phyloP scores from a whole-genome alignment of 2,797 vertebrate species.

The Erpetoichthys calabaricus region DNA sequence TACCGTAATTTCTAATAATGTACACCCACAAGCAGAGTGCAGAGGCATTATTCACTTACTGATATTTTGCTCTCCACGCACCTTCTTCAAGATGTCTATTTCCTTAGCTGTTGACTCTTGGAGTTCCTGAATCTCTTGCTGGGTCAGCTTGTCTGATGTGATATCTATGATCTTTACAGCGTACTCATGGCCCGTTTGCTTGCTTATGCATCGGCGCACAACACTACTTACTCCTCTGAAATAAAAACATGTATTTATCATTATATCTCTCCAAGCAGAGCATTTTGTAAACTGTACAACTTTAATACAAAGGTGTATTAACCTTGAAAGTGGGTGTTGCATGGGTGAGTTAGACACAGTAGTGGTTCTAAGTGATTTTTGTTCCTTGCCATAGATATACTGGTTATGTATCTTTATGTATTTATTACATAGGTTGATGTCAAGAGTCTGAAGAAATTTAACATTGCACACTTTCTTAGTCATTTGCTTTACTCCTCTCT shows the following conservation, averaged over 20 bases:
- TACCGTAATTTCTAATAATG: neutral
- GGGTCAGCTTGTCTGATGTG: constrained; percentile 70
- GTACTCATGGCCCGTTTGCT: constrained; percentile 61
- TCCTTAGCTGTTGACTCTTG: constrained; percentile 75
- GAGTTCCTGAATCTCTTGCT: constrained; percentile 70
- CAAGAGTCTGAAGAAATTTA: too few relatives aligned
- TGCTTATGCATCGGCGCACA: constrained; percentile 79
- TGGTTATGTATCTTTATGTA: too few relatives aligned
- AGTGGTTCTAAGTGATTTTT: too few relatives aligned
- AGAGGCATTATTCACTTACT: constrained; percentile 56
- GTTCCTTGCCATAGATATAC: too few relatives aligned
- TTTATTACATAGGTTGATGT: too few relatives aligned
- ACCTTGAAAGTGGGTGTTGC: neutral
- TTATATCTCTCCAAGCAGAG: neutral
- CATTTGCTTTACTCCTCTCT: too few relatives aligned
- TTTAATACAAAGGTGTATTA: neutral
- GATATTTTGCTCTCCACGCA: constrained; percentile 75
- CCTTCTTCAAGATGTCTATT: constrained; percentile 84
- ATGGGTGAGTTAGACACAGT: too few relatives aligned
- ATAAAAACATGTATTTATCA: neutral
- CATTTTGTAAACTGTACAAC: neutral
- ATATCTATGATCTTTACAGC: constrained; percentile 95
- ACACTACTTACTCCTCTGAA: constrained; percentile 89
- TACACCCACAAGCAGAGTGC: too few relatives aligned
- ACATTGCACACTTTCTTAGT: too few relatives aligned